These are phyloP conservation scores for Phaonia tiefii DNA, from an alignment of 2,888 invertebrate genomes.

Conservation along the genomic window DNA sequence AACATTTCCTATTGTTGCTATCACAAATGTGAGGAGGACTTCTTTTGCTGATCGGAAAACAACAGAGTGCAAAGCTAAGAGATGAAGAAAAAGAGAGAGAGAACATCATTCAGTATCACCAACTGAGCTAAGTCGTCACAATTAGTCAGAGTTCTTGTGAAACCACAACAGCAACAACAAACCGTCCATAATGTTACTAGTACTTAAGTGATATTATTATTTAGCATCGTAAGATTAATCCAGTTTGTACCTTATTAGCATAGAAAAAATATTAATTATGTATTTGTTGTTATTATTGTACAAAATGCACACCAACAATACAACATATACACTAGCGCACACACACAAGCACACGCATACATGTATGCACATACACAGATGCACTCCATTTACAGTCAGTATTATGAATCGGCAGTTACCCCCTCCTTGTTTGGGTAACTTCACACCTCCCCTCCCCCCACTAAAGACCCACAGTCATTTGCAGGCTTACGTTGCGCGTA, in stretches of 20 bases:
- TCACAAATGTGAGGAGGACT: conserved; percentile 76
- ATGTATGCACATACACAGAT: background rate
- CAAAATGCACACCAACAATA: no score
- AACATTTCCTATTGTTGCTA: conserved; percentile 77
- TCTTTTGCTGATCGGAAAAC: conserved; percentile 74
- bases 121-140: background rate
- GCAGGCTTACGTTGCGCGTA: background rate
- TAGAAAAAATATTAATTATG: conserved; percentile 15
- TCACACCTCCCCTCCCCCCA: background rate
- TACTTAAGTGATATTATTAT: conserved; percentile 23
- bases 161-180: no score
- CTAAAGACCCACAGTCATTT: background rate
- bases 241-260: conserved; percentile 60
- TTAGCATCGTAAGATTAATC: conserved; percentile 24
- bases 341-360: background rate
- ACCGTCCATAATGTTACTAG: conserved; percentile 30
- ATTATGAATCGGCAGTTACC: conserved; percentile 35
- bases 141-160: conserved; percentile 12
- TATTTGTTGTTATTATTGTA: conserved; percentile 15
- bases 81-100: no score
- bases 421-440: background rate
- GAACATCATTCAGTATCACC: conserved; percentile 4
- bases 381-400: conserved; percentile 36
- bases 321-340: background rate
- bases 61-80: no score